These are phyloP conservation scores for Eptatretus atami DNA, from an alignment of 2,797 vertebrate genomes.

Conservation along the genomic window DNA sequence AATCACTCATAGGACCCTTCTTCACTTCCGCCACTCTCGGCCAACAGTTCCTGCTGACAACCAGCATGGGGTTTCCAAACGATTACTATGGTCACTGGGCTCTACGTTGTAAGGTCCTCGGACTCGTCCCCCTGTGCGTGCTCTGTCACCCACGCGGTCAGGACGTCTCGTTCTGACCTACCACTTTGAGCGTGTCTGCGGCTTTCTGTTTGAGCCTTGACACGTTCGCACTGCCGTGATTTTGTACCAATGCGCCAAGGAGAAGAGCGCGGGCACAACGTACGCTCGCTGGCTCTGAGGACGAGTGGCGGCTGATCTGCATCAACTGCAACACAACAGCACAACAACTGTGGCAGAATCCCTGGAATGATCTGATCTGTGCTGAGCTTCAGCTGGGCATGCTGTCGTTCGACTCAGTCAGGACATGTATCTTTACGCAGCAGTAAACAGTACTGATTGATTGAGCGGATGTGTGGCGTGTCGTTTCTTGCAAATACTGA, in stretches of 20 bases:
- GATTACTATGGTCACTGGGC: constrained; percentile 89
- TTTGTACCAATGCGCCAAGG: constrained; percentile 96
- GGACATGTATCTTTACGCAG: constrained; percentile 67
- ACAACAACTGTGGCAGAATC: constrained; percentile 34
- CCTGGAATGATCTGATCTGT: constrained; percentile 75
- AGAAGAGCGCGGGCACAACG: constrained; percentile 63
- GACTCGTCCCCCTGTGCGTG: constrained; percentile 41
- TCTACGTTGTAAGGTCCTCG: constrained; percentile 67
- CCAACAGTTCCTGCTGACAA: constrained; percentile 8
- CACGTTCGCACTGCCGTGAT: constrained; percentile 72
- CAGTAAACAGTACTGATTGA: constrained; percentile 67
- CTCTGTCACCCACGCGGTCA: constrained; percentile 56
- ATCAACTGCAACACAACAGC: constrained; percentile 25
- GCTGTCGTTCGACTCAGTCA: constrained; percentile 70
- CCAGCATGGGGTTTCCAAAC: constrained; percentile 71
- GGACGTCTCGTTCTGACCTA: constrained; percentile 75
- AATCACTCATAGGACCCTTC: neutral
- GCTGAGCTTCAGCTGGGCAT: constrained; percentile 94
- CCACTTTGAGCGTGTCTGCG: constrained; percentile 81
- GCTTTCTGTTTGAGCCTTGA: too few relatives aligned
- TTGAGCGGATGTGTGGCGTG: constrained; percentile 76
- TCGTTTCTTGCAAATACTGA: too few relatives aligned
- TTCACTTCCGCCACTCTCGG: too few relatives aligned
- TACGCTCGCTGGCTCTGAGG: neutral
- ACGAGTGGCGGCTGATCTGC: constrained; percentile 13